phyloP scores from a whole-genome alignment of 2,888 invertebrate species.

The Megamerina dolium region DNA sequence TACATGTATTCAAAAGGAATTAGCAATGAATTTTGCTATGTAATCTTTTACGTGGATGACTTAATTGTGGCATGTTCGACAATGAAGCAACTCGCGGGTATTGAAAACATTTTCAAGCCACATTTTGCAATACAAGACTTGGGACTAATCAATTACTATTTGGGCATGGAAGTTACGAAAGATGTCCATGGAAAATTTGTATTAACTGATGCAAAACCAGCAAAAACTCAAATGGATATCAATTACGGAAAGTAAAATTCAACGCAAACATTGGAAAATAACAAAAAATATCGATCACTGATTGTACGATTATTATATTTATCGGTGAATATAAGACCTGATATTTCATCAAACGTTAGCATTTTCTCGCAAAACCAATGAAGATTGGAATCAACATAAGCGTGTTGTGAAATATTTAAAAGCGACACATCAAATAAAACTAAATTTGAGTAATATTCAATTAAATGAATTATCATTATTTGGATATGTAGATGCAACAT shows the following conservation, averaged over 20 bases:
- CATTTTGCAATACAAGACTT: too few species aligned
- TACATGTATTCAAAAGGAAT: constrained; percentile 14
- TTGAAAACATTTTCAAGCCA: too few species aligned
- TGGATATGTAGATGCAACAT: constrained; percentile 33
- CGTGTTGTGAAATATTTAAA: constrained; percentile 27
- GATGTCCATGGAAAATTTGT: too few species aligned
- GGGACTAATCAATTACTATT: too few species aligned
- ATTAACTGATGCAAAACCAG: too few species aligned
- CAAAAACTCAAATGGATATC: too few species aligned
- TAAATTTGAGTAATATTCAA: constrained; percentile 5
- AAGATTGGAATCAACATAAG: constrained; percentile 30
- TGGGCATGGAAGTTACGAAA: too few species aligned
- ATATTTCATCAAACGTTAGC: constrained; percentile 4
- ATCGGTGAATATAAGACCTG: constrained; percentile 1
- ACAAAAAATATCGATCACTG: neutral
- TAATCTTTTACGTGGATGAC: too few species aligned
- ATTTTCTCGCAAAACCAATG: constrained; percentile 7
- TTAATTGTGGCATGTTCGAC: too few species aligned
- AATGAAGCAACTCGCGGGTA: too few species aligned
- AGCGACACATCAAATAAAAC: constrained; percentile 8
- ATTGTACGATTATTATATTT: too few species aligned
- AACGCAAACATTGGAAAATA: constrained; percentile 2
- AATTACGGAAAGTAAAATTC: too few species aligned
- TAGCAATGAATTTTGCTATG: constrained; percentile 2
- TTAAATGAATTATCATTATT: neutral